Percentiles rank a stretch among this genome's conserved stretches.
Conservation (phyloP, 2,113 vertebrate genomes). For the Pampusana beccarii region DNA sequence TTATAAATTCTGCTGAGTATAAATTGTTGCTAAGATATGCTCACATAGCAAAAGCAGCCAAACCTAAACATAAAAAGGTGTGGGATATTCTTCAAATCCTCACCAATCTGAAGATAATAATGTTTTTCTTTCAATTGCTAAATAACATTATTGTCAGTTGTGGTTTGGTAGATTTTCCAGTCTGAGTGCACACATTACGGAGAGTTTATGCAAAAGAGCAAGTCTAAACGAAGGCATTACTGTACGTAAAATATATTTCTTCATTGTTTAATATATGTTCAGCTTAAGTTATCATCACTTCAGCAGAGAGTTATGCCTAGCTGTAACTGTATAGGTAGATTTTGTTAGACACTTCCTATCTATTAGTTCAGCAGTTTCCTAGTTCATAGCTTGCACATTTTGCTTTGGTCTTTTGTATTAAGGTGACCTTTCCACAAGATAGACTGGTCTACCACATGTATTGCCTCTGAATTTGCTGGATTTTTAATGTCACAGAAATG, state of each 20-base stretch:
- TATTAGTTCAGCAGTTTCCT: background rate
- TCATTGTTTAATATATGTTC: background rate
- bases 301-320: background rate
- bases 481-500: background rate
- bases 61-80: background rate
- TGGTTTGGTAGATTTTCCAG: background rate
- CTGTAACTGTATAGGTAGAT: background rate
- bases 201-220: background rate
- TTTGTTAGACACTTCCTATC: background rate
- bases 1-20: slow-evolving; percentile 58
- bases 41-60: background rate
- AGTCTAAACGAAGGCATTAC: background rate
- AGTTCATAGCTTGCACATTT: background rate
- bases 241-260: background rate
- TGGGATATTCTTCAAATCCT: background rate
- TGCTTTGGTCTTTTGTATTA: background rate
- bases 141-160: background rate
- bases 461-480: background rate
- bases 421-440: background rate
- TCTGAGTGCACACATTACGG: background rate
- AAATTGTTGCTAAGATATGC: slow-evolving; percentile 33
- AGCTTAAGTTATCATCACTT: background rate
- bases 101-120: background rate
- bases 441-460: background rate
- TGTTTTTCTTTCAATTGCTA: background rate